A percentile compares a stretch with the other conserved stretches of the same genome.
These are phyloP conservation scores for Malurus leucopterus DNA, from an alignment of 2,797 vertebrate species.

Conservation along the genomic window DNA sequence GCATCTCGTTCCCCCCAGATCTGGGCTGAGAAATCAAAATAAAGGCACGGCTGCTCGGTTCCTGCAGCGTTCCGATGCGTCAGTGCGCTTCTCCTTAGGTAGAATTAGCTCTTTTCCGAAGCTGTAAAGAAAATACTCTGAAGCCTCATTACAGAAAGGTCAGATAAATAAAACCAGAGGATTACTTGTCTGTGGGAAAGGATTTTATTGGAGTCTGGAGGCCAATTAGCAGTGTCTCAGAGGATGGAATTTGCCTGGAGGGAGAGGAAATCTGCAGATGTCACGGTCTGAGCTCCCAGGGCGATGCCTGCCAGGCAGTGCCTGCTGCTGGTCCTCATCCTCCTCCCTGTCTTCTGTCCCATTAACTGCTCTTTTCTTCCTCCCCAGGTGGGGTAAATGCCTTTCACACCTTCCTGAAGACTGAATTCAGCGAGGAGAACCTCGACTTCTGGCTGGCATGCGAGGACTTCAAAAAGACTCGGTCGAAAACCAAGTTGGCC, in stretches of 20 bases:
- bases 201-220: constrained; percentile 51
- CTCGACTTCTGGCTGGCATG: constrained; percentile 97
- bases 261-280: constrained; percentile 27
- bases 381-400: constrained; percentile 84
- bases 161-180: constrained; percentile 48
- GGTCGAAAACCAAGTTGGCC: constrained; percentile 80
- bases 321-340: background rate
- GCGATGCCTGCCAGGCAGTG: rapidly evolving
- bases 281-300: background rate
- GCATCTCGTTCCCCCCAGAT: background rate
- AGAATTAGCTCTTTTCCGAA: constrained; percentile 39
- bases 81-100: background rate
- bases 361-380: background rate
- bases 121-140: constrained; percentile 45
- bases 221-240: constrained; percentile 20
- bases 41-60: background rate
- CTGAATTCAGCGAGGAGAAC: constrained; percentile 95
- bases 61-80: background rate
- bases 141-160: constrained; percentile 48
- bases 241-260: constrained; percentile 28
- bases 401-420: constrained; percentile 91
- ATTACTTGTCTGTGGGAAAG: constrained; percentile 54
- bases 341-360: background rate
- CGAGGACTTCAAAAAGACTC: constrained; percentile 92
- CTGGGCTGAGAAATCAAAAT: background rate